Evolutionary conservation across 37 sponge, comb jelly and placozoan genomes (phyloP).

Genomic region (Chondrilla cf. caribensis): DNA sequence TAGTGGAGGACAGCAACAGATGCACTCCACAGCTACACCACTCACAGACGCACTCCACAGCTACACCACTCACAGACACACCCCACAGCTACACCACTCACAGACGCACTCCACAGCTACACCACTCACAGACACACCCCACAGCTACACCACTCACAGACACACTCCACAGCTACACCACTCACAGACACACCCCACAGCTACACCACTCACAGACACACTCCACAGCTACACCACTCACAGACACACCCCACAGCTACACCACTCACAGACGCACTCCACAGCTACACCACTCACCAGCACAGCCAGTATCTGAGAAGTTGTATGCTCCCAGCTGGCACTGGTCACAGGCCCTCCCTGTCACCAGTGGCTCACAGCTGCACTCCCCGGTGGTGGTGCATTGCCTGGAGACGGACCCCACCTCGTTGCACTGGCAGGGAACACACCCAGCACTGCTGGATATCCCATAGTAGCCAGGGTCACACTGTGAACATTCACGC

Average conservation of each 20-base stretch:
- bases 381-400: constrained; percentile 61
- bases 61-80: not conserved
- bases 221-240: too few species aligned
- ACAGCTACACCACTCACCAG: not conserved
- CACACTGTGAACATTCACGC: constrained; percentile 10
- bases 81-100: not conserved
- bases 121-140: too few species aligned
- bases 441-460: not conserved
- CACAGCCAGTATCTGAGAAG: not conserved
- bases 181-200: not conserved
- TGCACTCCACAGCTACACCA: constrained; percentile 5
- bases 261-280: not conserved
- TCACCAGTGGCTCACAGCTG: constrained; percentile 57
- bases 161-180: too few species aligned
- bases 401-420: constrained; percentile 36
- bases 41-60: too few species aligned
- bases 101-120: constrained; percentile 19
- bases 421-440: constrained; percentile 29
- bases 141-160: not conserved
- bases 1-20: too few species aligned
- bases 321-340: not conserved
- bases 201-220: not conserved
- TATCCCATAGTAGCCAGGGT: not conserved
- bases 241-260: not conserved
- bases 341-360: constrained; percentile 23